Evolutionary conservation across 2,797 vertebrate genomes (phyloP).

Genomic region (Bradypodion pumilum): DNA sequence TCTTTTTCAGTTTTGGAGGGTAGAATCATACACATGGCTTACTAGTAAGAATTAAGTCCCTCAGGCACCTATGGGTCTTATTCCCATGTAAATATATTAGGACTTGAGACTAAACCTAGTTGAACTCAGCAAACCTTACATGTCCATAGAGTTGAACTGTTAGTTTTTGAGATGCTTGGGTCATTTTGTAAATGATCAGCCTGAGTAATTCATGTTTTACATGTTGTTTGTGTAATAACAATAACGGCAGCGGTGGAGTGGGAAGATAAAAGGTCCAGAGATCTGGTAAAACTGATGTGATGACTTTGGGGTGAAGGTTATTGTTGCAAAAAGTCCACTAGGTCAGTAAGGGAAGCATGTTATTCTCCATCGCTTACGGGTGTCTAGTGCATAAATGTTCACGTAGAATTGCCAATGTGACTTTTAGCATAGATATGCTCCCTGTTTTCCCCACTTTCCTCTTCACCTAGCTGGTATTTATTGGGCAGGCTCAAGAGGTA

Average conservation of each 20-base stretch:
- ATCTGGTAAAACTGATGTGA: neutral
- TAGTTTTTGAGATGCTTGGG: neutral
- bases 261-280: neutral
- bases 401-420: neutral
- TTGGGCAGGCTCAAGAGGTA: neutral
- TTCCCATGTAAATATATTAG: neutral
- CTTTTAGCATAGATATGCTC: neutral
- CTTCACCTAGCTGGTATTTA: neutral
- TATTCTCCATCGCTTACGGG: too few species aligned
- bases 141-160: neutral
- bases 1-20: too few species aligned
- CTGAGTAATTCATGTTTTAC: neutral
- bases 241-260: neutral
- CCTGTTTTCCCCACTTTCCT: neutral
- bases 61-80: neutral
- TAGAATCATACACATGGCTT: neutral
- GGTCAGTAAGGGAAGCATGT: neutral
- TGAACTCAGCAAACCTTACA: neutral
- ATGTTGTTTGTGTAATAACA: neutral
- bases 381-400: neutral
- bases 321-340: conserved; percentile 4
- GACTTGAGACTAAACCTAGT: neutral
- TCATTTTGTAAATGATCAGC: neutral
- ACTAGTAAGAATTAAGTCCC: neutral
- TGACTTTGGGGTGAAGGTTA: neutral